These are phyloP conservation scores for Sebastes diploproa DNA, from an alignment of 2,797 vertebrate genomes.

Conservation along the genomic window DNA sequence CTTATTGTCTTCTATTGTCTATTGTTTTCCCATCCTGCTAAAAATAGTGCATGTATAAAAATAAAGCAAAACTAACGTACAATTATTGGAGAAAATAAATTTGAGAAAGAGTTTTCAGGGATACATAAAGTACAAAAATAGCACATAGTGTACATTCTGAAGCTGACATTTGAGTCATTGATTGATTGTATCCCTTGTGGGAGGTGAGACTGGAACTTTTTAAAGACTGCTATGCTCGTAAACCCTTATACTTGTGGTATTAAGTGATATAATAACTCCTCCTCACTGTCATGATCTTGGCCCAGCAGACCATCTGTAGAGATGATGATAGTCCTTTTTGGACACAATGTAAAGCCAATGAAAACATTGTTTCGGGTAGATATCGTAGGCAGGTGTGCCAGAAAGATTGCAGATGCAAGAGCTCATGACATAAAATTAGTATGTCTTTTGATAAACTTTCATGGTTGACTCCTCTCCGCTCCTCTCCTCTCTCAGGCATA, in stretches of 20 bases:
- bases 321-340: neutral
- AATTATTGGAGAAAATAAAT: neutral
- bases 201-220: neutral
- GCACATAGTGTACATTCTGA: slow-evolving; percentile 9
- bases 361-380: slow-evolving; percentile 1
- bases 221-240: neutral
- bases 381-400: neutral
- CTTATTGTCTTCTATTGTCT: slow-evolving; percentile 15
- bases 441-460: neutral
- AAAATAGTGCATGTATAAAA: slow-evolving; percentile 20
- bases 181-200: slow-evolving; percentile 7
- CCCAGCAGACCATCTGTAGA: neutral
- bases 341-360: neutral
- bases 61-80: neutral
- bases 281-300: neutral
- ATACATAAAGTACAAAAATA: slow-evolving; percentile 9
- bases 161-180: neutral
- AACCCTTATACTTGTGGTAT: slow-evolving; percentile 9
- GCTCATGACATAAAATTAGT: neutral
- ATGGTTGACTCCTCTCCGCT: neutral
- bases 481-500: slow-evolving; percentile 83
- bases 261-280: neutral
- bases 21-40: slow-evolving; percentile 16
- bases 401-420: neutral
- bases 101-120: neutral